Base-by-base conservation (phyloP, 2,888 invertebrate genomes). In the Isotomurus palustris region DNA sequence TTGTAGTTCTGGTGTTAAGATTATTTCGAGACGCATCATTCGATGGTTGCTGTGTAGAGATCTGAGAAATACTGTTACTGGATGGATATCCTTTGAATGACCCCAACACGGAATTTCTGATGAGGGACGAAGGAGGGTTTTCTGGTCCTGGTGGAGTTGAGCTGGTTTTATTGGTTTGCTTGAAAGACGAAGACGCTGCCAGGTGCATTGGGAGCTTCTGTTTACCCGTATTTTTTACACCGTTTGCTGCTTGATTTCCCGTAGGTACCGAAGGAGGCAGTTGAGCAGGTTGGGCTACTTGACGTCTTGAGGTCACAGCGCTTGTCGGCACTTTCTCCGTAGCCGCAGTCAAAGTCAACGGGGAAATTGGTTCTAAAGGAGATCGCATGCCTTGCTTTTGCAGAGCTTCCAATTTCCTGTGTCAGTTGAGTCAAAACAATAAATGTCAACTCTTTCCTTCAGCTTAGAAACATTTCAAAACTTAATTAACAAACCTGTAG, bases 121-220 rank as follows among this genome's bases (percentile, higher is more conserved):
- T 58, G 35, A 56, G 35, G 27, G 67, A 66, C 45, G 45, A 25
- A 12, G 55, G 52, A 12, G 61, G 54, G 21, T 56, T 49, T 41
- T 58, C 62, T 6, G 49, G 54, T n/a, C n/a, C n/a, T n/a, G n/a
- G n/a, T n/a, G n/a, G 44, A 38, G 32, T 45, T 43, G 53, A 32
- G 29, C 22, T 32, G 24, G 32, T 27, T 8, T 44, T 58, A 27
- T 45, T 44, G 21, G 24, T 50, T n/a, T 38, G 49, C 53, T 62
- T 62, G 5, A 64, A 64, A 3, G 66, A 66, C 1, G 67, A 64
- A 40, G 61, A 65, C 25, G 84, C 83, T n/a, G 91, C 90, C 43
- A 93, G 78, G 74, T 93, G 93, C 66, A 92, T 78, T 0, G 94
- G 94, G 60, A 94, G 77, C 75, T 93, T 92, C 73, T 94, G 94